A percentile compares a stretch with the other conserved stretches of the same genome.
These are phyloP conservation scores for Mythimna impura DNA, from an alignment of 2,888 invertebrate species.

Conservation along the genomic window DNA sequence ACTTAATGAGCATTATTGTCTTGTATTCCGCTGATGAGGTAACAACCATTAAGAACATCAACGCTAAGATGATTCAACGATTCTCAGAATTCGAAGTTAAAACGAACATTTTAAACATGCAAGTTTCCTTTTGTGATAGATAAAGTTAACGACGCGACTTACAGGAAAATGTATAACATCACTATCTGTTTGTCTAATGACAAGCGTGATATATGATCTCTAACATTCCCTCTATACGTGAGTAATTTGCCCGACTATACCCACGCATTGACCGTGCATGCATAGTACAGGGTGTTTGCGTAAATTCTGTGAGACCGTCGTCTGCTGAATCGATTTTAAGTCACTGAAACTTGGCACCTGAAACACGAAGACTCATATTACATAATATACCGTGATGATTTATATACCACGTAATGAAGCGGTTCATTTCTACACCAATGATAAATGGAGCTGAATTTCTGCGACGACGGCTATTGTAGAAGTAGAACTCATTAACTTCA, in stretches of 20 bases:
- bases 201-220: slow-evolving; percentile 37
- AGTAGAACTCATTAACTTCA: slow-evolving; percentile 51
- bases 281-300: slow-evolving; percentile 32
- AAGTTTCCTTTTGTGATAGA: slow-evolving; percentile 16
- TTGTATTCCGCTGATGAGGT: slow-evolving; percentile 25
- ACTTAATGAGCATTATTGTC: slow-evolving; percentile 15
- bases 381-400: slow-evolving; percentile 50
- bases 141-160: slow-evolving; percentile 32
- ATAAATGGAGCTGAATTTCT: slow-evolving; percentile 51
- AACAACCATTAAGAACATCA: slow-evolving; percentile 14
- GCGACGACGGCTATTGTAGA: slow-evolving; percentile 42
- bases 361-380: slow-evolving; percentile 34
- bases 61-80: not conserved
- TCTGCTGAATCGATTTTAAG: slow-evolving; percentile 49
- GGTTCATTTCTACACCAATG: slow-evolving; percentile 50
- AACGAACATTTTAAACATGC: slow-evolving; percentile 2
- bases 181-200: slow-evolving; percentile 41
- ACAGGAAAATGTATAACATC: slow-evolving; percentile 33
- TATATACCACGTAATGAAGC: slow-evolving; percentile 53
- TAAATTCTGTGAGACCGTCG: slow-evolving; percentile 35
- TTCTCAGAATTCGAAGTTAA: slow-evolving; percentile 1
- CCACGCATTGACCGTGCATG: slow-evolving; percentile 34
- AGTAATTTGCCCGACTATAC: slow-evolving; percentile 33
- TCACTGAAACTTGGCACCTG: slow-evolving; percentile 44
- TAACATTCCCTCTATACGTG: slow-evolving; percentile 18